Percentiles rank a stretch among this genome's conserved stretches.
phyloP scores from a whole-genome alignment of 2,797 vertebrate species.

The Graptemys geographica region DNA sequence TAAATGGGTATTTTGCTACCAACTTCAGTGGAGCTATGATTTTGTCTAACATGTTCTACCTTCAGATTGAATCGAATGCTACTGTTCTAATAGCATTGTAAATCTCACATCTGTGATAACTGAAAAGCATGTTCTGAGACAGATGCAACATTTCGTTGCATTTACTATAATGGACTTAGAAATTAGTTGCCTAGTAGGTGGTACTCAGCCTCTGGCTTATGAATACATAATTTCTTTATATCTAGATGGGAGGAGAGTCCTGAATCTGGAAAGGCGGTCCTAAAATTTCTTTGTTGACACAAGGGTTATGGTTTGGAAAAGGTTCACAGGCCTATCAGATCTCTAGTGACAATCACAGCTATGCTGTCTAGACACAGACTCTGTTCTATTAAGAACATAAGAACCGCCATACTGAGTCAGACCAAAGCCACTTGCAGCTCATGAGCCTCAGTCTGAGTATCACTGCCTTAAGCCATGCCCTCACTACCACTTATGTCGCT shows the following conservation, averaged over 20 bases:
- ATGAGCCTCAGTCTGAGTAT: neutral
- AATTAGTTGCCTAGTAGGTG: neutral
- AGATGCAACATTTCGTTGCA: neutral
- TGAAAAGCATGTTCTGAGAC: neutral
- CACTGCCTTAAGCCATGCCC: no score
- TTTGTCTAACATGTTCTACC: neutral
- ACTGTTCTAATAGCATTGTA: neutral
- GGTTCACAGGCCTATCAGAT: neutral
- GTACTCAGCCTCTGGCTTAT: neutral
- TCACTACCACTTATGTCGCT: no score
- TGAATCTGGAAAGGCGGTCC: neutral
- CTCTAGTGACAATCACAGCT: neutral
- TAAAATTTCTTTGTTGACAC: fast-evolving
- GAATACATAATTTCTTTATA: neutral
- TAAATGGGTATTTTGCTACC: neutral
- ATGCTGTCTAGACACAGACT: neutral
- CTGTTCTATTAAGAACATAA: neutral
- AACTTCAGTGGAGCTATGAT: neutral
- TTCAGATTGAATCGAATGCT: neutral
- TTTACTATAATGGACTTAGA: neutral
- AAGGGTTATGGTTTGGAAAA: neutral
- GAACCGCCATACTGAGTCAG: no score
- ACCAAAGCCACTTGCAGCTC: neutral
- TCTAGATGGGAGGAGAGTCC: neutral
- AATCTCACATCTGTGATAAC: neutral